Evolutionary conservation across 2,888 invertebrate genomes (phyloP), one percentile per base, ranked within the genome.

Genomic region (Trichopoda pennipes): DNA sequence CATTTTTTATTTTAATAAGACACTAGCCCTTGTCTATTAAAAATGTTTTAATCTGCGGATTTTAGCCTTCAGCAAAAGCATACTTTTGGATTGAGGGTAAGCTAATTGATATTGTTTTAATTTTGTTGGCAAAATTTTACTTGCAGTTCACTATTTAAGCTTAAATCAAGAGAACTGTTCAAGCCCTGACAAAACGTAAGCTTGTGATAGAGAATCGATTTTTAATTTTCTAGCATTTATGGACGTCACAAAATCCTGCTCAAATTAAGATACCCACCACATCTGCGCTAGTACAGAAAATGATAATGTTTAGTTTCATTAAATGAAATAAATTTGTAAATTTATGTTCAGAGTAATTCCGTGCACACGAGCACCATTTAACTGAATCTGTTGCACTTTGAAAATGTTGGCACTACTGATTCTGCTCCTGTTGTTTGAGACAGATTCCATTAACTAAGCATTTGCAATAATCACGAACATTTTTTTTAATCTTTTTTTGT

Each of bases 391-490:
- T 74, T 60, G 75, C 53, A 56, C 28, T 56, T 66, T 64, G 35
- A 23, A 16, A 63, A 38, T 70, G 17, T 38, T 72, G 28, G 1
- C 56, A 64, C 74, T 38, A 56, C 60, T 66, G 63, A 44, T 76
- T 51, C 73, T 58, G 60, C 56, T 68, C 9, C 61, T 66, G 64
- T 56, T 78, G 53, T 35, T 28, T 55, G 56, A 63, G 32, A 75
- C 80, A 64, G 64, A 23, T 75, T 80, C 80, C 80, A 75, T 70
- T 70, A 75, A 79, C 75, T 68, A 75, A 79, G 73, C 75, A 82
- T 72, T 72, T 69, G 51, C 74, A 49, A 72, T 72, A 75, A 70
- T 69, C 74, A 75, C 66, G 61, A 68, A 32, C 44, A 28, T 53
- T 58, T 28, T 49, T 47, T 38, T 53, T 42, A 19, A 10, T 19